These are phyloP conservation scores for Nasonia longicornis DNA, from an alignment of 1,140 invertebrate genomes.

Conservation along the genomic window DNA sequence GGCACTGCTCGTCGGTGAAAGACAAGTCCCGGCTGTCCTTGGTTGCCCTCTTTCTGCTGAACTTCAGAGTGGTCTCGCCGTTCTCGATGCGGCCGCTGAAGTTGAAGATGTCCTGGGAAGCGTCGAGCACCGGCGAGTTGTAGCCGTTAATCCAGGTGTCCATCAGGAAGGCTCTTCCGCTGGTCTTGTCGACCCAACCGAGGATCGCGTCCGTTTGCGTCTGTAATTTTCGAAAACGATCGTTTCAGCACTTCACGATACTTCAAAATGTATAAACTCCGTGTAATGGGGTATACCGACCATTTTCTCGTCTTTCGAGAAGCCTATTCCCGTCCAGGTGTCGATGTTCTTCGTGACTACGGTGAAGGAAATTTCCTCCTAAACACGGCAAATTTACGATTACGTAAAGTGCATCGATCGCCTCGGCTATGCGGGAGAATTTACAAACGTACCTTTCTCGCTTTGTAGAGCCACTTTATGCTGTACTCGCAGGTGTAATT, in stretches of 20 bases:
- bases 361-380: slow-evolving; percentile 87
- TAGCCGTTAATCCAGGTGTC: slow-evolving; percentile 89
- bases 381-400: slow-evolving; percentile 48
- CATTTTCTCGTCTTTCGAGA: slow-evolving; percentile 90
- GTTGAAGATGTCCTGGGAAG: slow-evolving; percentile 81
- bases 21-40: slow-evolving; percentile 83
- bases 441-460: slow-evolving; percentile 65
- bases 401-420: neutral
- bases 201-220: slow-evolving; percentile 86
- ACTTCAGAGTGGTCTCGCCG: slow-evolving; percentile 83
- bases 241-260: slow-evolving; percentile 8
- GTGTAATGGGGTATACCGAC: slow-evolving; percentile 63
- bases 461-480: slow-evolving; percentile 86
- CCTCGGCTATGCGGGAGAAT: neutral
- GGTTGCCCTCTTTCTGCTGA: slow-evolving; percentile 82
- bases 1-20: slow-evolving; percentile 85
- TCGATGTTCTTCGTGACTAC: slow-evolving; percentile 86
- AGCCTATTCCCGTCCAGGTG: slow-evolving; percentile 94
- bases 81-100: slow-evolving; percentile 78
- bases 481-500: slow-evolving; percentile 86
- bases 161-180: slow-evolving; percentile 84
- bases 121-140: slow-evolving; percentile 81
- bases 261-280: no score
- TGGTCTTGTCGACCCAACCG: slow-evolving; percentile 85
- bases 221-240: slow-evolving; percentile 61